A percentile compares a stretch with the other conserved stretches of the same genome.
Conservation (phyloP, 2,113 vertebrate species). For the Rallus limicola region DNA sequence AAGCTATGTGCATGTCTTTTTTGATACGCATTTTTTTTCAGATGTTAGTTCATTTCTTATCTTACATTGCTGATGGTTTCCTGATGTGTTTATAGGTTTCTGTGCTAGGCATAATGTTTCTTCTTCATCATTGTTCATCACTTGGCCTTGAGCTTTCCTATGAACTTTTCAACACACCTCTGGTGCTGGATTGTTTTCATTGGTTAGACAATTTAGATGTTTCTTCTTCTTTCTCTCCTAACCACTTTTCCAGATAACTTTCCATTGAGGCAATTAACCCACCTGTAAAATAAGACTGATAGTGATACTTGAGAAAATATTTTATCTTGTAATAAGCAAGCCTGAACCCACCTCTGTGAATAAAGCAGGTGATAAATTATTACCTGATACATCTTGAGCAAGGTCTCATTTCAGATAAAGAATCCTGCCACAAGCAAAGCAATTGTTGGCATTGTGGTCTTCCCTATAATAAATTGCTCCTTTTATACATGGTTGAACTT, state of each 20-base stretch:
- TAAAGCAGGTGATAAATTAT: background rate
- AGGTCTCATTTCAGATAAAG: background rate
- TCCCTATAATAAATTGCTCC: background rate
- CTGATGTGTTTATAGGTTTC: background rate
- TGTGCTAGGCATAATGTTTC: background rate
- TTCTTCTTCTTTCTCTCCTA: background rate
- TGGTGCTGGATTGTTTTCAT: background rate
- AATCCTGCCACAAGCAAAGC: background rate
- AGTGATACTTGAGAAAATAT: background rate
- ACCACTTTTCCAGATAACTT: background rate
- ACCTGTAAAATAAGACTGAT: background rate
- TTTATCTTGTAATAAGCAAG: background rate
- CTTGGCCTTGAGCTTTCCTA: background rate
- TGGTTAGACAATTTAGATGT: background rate
- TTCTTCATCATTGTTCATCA: background rate
- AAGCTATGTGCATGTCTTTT: background rate
- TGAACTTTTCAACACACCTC: background rate
- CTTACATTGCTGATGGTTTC: background rate
- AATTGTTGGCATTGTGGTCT: background rate
- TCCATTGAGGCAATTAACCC: background rate
- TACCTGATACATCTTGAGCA: background rate
- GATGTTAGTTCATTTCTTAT: background rate
- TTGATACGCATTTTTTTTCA: background rate
- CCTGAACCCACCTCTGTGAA: background rate
- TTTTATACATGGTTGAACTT: background rate